phyloP scores from a whole-genome alignment of 2,797 vertebrate genomes.

The Centroberyx gerrardi region DNA sequence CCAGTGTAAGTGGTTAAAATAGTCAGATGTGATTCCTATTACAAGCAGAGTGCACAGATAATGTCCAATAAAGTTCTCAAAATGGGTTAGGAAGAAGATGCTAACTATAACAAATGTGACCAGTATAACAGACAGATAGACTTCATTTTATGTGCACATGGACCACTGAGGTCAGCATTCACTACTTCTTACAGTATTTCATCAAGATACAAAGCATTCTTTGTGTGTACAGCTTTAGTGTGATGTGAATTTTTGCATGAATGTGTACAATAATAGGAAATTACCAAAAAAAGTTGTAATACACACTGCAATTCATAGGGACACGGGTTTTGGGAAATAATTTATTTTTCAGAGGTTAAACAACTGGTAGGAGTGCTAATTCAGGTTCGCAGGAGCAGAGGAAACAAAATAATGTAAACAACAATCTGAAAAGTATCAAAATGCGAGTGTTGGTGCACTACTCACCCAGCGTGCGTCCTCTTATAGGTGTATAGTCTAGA shows the following conservation, averaged over 20 bases:
- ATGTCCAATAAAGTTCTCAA: conserved; percentile 23
- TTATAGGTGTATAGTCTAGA: conserved; percentile 97
- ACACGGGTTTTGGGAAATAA: too few species aligned
- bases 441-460: not conserved
- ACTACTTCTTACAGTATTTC: conserved; percentile 10
- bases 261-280: not conserved
- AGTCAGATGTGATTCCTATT: conserved; percentile 5
- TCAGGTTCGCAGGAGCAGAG: not conserved
- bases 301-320: too few species aligned
- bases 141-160: conserved; percentile 1
- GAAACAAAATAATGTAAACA: not conserved
- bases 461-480: conserved; percentile 96
- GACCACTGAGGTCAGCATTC: conserved; percentile 16
- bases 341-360: too few species aligned
- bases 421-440: not conserved
- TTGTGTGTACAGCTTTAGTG: not conserved
- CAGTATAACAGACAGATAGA: conserved; percentile 8
- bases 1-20: conserved; percentile 28
- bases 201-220: not conserved
- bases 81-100: conserved; percentile 22
- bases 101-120: conserved; percentile 18
- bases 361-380: not conserved
- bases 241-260: not conserved
- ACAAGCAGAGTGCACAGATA: conserved; percentile 26
- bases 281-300: too few species aligned